Conservation (phyloP, 2,888 invertebrate genomes). For the Eupithecia dodoneata region DNA sequence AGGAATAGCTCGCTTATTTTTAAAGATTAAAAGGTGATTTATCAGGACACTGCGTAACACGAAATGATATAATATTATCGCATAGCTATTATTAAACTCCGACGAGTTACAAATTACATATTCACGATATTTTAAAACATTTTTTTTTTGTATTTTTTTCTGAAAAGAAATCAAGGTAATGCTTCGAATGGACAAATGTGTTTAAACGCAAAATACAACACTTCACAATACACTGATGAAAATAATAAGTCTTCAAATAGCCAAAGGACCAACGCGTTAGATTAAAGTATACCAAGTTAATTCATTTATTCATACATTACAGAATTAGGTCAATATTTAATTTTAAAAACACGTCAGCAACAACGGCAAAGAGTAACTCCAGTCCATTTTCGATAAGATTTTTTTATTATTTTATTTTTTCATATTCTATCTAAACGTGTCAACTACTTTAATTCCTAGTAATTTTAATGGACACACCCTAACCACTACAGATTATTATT, state of each 20-base stretch:
- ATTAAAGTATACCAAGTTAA: not conserved
- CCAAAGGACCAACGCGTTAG: not conserved
- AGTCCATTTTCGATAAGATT: slow-evolving; percentile 31
- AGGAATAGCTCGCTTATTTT: slow-evolving; percentile 62
- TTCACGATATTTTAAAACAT: slow-evolving; percentile 65
- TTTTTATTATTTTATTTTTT: slow-evolving; percentile 46
- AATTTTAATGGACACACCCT: slow-evolving; percentile 64
- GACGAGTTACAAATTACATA: slow-evolving; percentile 66
- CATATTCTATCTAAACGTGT: slow-evolving; percentile 54
- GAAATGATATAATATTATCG: slow-evolving; percentile 63
- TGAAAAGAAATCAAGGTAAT: slow-evolving; percentile 41
- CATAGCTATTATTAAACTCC: slow-evolving; percentile 69
- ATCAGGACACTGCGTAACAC: slow-evolving; percentile 70
- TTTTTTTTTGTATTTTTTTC: slow-evolving; percentile 63
- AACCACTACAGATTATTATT: slow-evolving; percentile 55
- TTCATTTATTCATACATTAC: slow-evolving; percentile 13
- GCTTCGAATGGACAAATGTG: slow-evolving; percentile 54
- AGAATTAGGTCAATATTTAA: slow-evolving; percentile 23
- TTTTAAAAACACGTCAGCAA: slow-evolving; percentile 22
- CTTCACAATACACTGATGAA: slow-evolving; percentile 28
- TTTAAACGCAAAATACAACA: slow-evolving; percentile 66
- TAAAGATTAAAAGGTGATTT: slow-evolving; percentile 59
- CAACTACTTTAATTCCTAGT: slow-evolving; percentile 50
- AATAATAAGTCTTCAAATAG: not conserved
- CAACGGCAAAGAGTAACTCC: slow-evolving; percentile 26